These are phyloP conservation scores for Hymenopus coronatus DNA, from an alignment of 2,888 invertebrate genomes.

Conservation along the genomic window DNA sequence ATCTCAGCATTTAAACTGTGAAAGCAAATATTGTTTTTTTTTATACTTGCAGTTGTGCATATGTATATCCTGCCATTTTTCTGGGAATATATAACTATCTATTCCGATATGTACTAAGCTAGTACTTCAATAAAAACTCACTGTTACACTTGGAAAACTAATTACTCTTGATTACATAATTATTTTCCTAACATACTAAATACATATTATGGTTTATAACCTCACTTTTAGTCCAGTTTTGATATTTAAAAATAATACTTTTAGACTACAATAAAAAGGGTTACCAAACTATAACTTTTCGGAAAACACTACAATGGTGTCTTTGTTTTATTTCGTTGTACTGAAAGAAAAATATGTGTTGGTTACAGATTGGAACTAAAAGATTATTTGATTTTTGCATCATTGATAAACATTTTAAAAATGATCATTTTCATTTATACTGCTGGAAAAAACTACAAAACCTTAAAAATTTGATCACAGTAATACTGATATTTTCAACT, in stretches of 20 bases:
- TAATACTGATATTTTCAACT: background rate
- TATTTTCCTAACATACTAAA: background rate
- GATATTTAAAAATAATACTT: background rate
- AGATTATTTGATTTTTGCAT: background rate
- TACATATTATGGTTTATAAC: background rate
- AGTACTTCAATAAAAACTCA: background rate
- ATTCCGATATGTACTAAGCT: background rate
- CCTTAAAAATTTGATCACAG: background rate
- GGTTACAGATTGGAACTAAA: background rate
- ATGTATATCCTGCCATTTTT: background rate
- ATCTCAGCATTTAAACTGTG: too few relatives aligned
- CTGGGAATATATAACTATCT: background rate
- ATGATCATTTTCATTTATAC: background rate
- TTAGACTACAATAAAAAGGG: background rate
- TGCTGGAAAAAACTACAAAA: background rate
- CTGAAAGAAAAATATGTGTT: background rate
- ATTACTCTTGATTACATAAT: background rate
- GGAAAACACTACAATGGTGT: background rate
- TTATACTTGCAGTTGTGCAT: background rate
- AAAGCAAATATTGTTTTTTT: too few relatives aligned
- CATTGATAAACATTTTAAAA: background rate
- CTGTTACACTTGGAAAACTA: background rate
- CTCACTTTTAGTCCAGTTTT: background rate
- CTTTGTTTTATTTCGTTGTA: background rate
- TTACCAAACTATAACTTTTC: background rate